Conservation (phyloP, 2,113 vertebrate genomes). For the Sinosuthora webbiana region DNA sequence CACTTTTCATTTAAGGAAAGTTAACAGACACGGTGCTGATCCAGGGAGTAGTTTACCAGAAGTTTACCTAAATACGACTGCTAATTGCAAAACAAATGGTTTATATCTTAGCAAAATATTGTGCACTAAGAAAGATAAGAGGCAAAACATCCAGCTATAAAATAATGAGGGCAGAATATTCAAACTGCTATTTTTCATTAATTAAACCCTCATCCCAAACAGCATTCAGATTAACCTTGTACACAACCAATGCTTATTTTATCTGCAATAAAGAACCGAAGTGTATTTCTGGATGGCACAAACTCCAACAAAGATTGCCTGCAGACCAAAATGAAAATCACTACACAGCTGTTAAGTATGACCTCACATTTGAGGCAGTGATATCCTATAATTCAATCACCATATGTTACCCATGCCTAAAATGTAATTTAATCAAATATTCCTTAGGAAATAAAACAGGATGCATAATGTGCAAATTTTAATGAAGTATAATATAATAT, state of each 20-base stretch:
- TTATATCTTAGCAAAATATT: not conserved
- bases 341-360: not conserved
- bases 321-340: not conserved
- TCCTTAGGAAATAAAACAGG: not conserved
- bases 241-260: not conserved
- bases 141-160: not conserved
- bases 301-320: not conserved
- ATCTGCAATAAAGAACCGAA: not conserved
- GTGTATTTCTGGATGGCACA: not conserved
- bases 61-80: not conserved
- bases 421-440: not conserved
- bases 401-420: not conserved
- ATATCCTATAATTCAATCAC: not conserved
- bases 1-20: not conserved
- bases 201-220: not conserved
- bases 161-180: not conserved
- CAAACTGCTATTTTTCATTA: constrained; percentile 7
- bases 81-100: not conserved
- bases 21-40: not conserved
- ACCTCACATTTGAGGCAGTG: not conserved
- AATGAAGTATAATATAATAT: not conserved
- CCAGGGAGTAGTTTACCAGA: not conserved
- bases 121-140: not conserved
- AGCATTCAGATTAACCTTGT: not conserved
- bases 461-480: not conserved